Conservation (phyloP, 2,113 vertebrate genomes). For the Melanocharis versteri region DNA sequence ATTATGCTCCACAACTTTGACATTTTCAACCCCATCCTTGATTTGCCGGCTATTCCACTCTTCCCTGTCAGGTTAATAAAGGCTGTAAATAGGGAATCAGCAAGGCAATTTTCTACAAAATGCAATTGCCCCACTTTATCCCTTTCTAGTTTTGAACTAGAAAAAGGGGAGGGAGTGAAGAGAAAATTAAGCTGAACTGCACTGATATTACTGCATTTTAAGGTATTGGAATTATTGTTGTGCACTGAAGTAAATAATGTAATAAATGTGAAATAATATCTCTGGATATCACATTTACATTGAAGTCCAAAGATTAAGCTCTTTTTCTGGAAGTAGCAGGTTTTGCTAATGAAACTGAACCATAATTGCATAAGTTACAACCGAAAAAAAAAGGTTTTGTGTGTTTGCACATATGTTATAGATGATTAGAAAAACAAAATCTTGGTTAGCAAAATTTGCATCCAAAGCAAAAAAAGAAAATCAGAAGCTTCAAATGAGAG, state of each 20-base stretch:
- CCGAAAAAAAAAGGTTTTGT: not conserved
- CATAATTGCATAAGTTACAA: not conserved
- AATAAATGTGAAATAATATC: not conserved
- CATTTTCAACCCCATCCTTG: constrained; percentile 42
- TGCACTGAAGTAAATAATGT: not conserved
- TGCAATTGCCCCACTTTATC: not conserved
- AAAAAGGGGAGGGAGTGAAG: not conserved
- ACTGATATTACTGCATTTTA: not conserved
- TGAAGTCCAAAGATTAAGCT: not conserved
- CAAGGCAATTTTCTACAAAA: not conserved
- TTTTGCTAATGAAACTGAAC: not conserved
- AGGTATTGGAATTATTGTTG: not conserved
- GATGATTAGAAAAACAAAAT: not conserved
- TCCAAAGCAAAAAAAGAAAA: not conserved
- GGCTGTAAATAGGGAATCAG: constrained; percentile 17
- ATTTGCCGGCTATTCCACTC: constrained; percentile 19
- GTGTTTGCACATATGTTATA: accelerated
- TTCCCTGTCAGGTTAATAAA: constrained; percentile 22
- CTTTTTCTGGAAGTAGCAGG: not conserved
- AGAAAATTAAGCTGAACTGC: not conserved
- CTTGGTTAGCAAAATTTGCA: not conserved
- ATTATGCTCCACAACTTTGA: constrained; percentile 19
- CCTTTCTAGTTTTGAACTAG: not conserved
- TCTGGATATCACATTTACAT: not conserved
- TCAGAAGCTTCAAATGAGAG: not conserved